Evolutionary conservation across 2,888 invertebrate species (phyloP), one percentile per base, ranked within the genome.

Genomic region (Vanessa cardui): DNA sequence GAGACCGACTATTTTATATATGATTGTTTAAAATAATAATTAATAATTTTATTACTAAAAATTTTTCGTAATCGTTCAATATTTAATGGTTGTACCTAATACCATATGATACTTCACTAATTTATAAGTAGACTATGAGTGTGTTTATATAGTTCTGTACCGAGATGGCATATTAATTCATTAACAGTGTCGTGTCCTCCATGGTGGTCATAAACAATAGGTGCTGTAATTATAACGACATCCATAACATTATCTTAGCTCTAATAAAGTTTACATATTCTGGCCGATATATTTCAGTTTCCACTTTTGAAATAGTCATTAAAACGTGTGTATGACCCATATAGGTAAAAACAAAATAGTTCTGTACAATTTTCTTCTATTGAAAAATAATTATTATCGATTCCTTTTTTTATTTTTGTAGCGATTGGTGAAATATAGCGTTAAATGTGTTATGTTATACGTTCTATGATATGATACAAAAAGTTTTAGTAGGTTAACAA

Each of bases 171-270:
- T 33, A 56, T 33, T 56, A 39, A 39, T 39, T 18, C n/a, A 45
- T 59, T 50, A 50, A 44, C 26, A 50, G 52, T 47, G 64, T 64
- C 64, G 59, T 39, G 18, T 58, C 49, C 64, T 59, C 16, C 44
- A 58, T 58, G 64, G 39, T 26, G 8, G 8, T 59, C 31, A 59
- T 44, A 59, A 59, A 64, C 49, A 45, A 52, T 44, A 52, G 16
- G 31, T 45, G 12, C 18, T 31, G 33, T 49, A 12, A 47, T 21
- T 58, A 64, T 49, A 46, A 56, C 18, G 56, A 58, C 12, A 52
- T 1, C 6, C 21, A 47, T 39, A 44, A 54, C 18, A 54, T 26
- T 18, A 54, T 46, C 12, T 12, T 50, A 18, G 12, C 18, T n/a
- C 18, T 47, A n/a, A n/a, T 47, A 16, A 7, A 0, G 16, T 16